These are phyloP conservation scores for Falco naumanni DNA, from an alignment of 2,797 vertebrate species.

Conservation along the genomic window DNA sequence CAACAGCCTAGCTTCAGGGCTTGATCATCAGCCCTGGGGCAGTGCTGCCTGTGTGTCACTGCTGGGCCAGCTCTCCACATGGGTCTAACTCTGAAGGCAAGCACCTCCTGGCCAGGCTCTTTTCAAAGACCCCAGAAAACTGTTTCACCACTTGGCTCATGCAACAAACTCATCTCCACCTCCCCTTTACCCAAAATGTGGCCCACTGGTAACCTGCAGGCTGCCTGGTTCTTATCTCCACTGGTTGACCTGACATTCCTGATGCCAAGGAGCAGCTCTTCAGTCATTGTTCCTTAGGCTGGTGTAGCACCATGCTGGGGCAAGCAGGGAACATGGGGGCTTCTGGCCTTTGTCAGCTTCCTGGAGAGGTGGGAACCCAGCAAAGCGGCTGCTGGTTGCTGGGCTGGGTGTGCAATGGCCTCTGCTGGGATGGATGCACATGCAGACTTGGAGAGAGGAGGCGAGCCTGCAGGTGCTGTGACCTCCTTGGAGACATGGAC, in stretches of 20 bases:
- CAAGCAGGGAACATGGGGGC: neutral
- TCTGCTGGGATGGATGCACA: rapidly evolving
- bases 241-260: neutral
- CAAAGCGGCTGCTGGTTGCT: neutral
- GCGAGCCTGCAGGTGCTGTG: neutral
- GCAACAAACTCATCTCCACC: neutral
- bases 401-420: neutral
- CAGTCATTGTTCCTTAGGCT: neutral
- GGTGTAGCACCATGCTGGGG: neutral
- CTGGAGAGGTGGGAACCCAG: neutral
- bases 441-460: neutral
- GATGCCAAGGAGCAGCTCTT: neutral
- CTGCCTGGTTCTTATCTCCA: neutral
- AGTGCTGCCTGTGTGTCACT: neutral
- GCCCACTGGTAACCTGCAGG: neutral
- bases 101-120: neutral
- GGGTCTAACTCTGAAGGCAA: neutral
- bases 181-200: neutral
- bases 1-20: neutral
- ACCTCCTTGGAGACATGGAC: neutral
- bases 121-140: neutral
- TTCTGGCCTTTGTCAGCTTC: neutral
- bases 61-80: neutral
- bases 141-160: neutral
- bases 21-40: neutral